Base-by-base conservation (phyloP, 2,888 invertebrate species). In the Diarsia rubi region DNA sequence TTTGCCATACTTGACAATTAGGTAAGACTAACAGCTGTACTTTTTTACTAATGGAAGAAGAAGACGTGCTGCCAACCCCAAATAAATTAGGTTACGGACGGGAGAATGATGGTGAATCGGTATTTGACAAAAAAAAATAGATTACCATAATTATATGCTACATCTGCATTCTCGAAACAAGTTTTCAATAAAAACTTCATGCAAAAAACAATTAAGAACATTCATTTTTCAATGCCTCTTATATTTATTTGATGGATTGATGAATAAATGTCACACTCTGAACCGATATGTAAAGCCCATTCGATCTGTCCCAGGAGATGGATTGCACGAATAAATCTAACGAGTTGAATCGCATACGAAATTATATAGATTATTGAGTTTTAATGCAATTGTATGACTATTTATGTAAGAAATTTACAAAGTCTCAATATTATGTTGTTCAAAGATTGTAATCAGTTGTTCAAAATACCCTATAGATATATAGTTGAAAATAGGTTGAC, bases 231-330 rank as follows among this genome's bases (percentile, higher is more conserved):
- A 83, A 27, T 59, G 67, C 54, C 79, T 72, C 19, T 69, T 63
- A 67, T 44, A 60, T 59, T 65, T 60, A 72, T 79, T 54, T 80
- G 80, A 80, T 68, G 47, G 54, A 80, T 80, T 83, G 64, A 31
- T 71, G 63, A 64, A 79, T 79, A 45, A 64, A 67, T 72, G 47
- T 82, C 79, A 24, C 59, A 44, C 21, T 49, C 16, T 65, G 44
- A 52, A 37, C 67, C 45, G 79, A 79, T 83, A 49, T 42, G 44
- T 68, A 57, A 71, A 82, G 44, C 83, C 59, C 44, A 78, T 78
- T 65, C 31, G 54, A 79, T 57, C 31, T 64, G 67, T 75, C 76
- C 19, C 14, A 19, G 21, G 24, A 67, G 54, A 79, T 80, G 67
- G 31, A 79, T 80, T 79, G 73, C 67, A 68, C 66, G 54, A 69